A percentile compares a stretch with the other conserved stretches of the same genome.
Conservation (phyloP, 1,140 invertebrate species). For the Trachymyrmex septentrionalis region DNA sequence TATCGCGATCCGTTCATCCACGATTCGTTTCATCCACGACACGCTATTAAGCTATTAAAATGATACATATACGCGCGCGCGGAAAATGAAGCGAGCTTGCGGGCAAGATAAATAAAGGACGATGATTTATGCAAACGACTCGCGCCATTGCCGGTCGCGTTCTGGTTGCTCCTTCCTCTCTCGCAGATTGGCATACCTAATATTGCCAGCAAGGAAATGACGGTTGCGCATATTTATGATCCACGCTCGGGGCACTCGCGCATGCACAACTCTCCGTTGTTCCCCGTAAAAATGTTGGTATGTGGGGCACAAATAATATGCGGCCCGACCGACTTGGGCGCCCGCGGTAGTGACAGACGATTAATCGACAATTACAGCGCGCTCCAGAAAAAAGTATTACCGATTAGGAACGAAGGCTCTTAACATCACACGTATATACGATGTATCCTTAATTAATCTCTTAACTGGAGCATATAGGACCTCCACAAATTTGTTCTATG, state of each 20-base stretch:
- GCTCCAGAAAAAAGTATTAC: slow-evolving; percentile 3
- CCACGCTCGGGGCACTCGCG: slow-evolving; percentile 42
- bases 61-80: background rate
- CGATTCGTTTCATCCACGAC: background rate
- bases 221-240: slow-evolving; percentile 73
- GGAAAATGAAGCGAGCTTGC: slow-evolving; percentile 10
- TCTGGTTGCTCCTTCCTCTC: slow-evolving; percentile 62
- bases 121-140: slow-evolving; percentile 68
- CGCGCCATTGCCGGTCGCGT: slow-evolving; percentile 66
- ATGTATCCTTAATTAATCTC: background rate
- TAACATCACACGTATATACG: background rate
- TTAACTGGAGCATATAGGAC: background rate
- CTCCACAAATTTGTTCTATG: background rate
- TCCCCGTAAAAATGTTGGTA: slow-evolving; percentile 62
- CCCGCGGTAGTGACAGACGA: slow-evolving; percentile 32
- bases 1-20: background rate
- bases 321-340: slow-evolving; percentile 18
- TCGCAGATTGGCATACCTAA: slow-evolving; percentile 62
- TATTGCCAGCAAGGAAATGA: slow-evolving; percentile 67
- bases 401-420: background rate
- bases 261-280: slow-evolving; percentile 51
- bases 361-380: slow-evolving; percentile 53
- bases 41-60: slow-evolving; percentile 45
- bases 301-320: slow-evolving; percentile 65
- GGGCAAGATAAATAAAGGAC: slow-evolving; percentile 58